Evolutionary conservation across 1,140 invertebrate genomes (phyloP).

Genomic region (Bombyx mori): DNA sequence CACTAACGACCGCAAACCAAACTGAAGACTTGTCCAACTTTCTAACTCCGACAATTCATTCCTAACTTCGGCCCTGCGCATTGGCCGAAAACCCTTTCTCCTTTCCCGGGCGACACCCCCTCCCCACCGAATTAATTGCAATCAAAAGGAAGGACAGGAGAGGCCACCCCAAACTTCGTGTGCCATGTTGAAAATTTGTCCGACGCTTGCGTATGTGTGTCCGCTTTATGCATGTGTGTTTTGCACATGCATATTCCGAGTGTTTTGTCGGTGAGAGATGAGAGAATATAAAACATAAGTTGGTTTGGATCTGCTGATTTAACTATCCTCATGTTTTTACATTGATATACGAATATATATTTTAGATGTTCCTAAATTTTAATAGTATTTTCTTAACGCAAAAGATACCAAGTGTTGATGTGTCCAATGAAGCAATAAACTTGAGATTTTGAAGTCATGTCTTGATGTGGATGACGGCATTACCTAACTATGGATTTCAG

Average conservation of each 20-base stretch:
- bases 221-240: slow-evolving; percentile 25
- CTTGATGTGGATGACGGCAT: too few relatives aligned
- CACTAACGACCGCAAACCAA: slow-evolving; percentile 32
- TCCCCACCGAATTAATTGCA: slow-evolving; percentile 68
- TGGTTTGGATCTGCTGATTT: too few relatives aligned
- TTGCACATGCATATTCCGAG: slow-evolving; percentile 17
- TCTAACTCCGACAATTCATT: slow-evolving; percentile 34
- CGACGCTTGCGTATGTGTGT: slow-evolving; percentile 23
- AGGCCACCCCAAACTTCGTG: slow-evolving; percentile 62
- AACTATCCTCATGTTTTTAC: too few relatives aligned
- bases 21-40: slow-evolving; percentile 36
- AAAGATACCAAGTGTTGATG: too few relatives aligned
- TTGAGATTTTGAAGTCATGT: too few relatives aligned
- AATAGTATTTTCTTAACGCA: too few relatives aligned
- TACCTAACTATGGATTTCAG: too few relatives aligned
- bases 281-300: too few relatives aligned
- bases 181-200: slow-evolving; percentile 56
- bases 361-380: too few relatives aligned
- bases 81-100: slow-evolving; percentile 47
- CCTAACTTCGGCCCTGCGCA: slow-evolving; percentile 51
- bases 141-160: slow-evolving; percentile 70
- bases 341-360: too few relatives aligned
- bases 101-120: slow-evolving; percentile 16
- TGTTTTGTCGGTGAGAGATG: too few relatives aligned
- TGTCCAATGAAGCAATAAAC: too few relatives aligned